Conservation (phyloP, 2,797 vertebrate species). For the Tachyglossus aculeatus region DNA sequence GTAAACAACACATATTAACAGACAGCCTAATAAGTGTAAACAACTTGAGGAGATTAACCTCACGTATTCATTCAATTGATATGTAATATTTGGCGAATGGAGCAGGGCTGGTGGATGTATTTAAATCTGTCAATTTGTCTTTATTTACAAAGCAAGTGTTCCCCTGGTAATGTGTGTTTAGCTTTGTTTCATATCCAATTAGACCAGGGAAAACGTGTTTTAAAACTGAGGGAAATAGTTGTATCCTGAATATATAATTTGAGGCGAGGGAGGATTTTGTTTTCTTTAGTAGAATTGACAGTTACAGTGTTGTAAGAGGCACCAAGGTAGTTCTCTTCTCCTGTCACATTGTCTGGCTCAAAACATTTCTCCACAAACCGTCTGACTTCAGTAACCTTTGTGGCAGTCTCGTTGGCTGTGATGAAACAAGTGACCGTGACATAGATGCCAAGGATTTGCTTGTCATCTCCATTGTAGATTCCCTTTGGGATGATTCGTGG, state of each 20-base stretch:
- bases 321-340: constrained; percentile 6
- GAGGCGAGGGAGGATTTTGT: background rate
- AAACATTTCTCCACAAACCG: constrained; percentile 39
- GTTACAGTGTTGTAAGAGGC: background rate
- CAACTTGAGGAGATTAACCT: too few species aligned
- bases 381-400: constrained; percentile 37
- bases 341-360: constrained; percentile 34
- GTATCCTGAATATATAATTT: background rate
- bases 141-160: background rate
- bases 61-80: background rate
- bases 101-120: background rate
- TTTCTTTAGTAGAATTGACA: background rate
- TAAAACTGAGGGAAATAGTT: background rate
- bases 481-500: constrained; percentile 38
- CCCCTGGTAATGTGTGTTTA: background rate
- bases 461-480: constrained; percentile 39
- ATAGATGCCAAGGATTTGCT: constrained; percentile 43
- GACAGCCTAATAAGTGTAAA: too few species aligned
- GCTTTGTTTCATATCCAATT: background rate
- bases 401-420: constrained; percentile 43
- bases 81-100: background rate
- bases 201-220: background rate
- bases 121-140: background rate
- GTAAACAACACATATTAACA: background rate
- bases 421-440: constrained; percentile 44